A percentile compares a stretch with the other conserved stretches of the same genome.
These are phyloP conservation scores for Dissostichus mawsoni DNA, from an alignment of 2,113 vertebrate species.

Conservation along the genomic window DNA sequence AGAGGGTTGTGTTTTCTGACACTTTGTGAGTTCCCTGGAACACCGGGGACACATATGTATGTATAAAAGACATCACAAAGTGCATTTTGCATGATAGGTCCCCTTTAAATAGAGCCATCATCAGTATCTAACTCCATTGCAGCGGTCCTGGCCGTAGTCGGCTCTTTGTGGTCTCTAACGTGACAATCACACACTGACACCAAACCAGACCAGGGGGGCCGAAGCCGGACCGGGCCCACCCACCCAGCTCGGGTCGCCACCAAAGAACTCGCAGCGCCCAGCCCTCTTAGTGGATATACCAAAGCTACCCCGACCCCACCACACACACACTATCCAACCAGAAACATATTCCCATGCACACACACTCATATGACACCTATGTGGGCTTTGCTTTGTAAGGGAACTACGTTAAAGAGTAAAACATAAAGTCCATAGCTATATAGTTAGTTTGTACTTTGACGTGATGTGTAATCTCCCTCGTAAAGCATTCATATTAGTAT, in stretches of 20 bases:
- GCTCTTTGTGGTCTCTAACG: constrained; percentile 67
- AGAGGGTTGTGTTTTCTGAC: no score
- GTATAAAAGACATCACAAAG: no score
- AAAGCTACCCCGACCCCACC: constrained; percentile 52
- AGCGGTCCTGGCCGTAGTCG: constrained; percentile 62
- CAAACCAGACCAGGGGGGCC: constrained; percentile 70
- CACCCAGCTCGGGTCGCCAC: constrained; percentile 7
- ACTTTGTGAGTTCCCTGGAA: no score
- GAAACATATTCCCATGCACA: constrained; percentile 1
- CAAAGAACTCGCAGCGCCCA: constrained; percentile 22
- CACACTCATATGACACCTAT: neutral
- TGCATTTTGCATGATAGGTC: no score
- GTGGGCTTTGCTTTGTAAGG: constrained; percentile 52
- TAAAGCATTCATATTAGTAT: constrained; percentile 14
- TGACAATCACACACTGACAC: constrained; percentile 79
- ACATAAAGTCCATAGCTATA: neutral
- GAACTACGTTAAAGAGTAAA: constrained; percentile 7
- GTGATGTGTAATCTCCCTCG: constrained; percentile 19
- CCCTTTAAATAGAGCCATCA: constrained; percentile 38
- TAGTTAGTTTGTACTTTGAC: constrained; percentile 34
- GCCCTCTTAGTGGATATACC: constrained; percentile 58
- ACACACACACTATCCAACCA: constrained; percentile 11
- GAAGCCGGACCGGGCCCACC: constrained; percentile 54
- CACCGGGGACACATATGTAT: no score
- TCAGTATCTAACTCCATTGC: constrained; percentile 41